Percentiles rank a stretch among this genome's conserved stretches.
phyloP scores from a whole-genome alignment of 2,888 invertebrate species.

The Acronicta psi region DNA sequence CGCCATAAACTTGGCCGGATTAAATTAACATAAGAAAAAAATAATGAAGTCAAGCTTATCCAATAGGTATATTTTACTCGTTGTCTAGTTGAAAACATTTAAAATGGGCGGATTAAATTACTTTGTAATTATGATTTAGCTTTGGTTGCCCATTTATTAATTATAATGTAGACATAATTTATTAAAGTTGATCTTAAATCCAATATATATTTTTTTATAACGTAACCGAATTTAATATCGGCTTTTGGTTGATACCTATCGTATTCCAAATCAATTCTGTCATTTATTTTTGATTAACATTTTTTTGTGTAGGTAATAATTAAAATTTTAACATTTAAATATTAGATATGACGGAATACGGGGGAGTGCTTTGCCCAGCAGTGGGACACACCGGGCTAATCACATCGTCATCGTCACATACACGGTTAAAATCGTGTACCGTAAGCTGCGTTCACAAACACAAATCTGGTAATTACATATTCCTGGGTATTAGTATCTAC shows the following conservation, averaged over 20 bases:
- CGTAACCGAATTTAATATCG: background rate
- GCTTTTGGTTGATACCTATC: background rate
- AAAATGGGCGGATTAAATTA: conserved; percentile 22
- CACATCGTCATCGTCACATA: too few species aligned
- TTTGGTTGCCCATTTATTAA: conserved; percentile 28
- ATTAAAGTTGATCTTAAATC: conserved; percentile 19
- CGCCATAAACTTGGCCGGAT: conserved; percentile 25
- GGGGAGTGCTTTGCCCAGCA: too few species aligned
- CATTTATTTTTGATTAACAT: background rate
- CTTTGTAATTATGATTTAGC: conserved; percentile 20
- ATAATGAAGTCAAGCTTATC: background rate
- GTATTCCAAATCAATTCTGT: background rate
- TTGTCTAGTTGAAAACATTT: conserved; percentile 17
- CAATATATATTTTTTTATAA: background rate
- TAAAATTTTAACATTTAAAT: too few species aligned
- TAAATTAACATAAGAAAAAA: conserved; percentile 39
- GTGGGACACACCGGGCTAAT: too few species aligned
- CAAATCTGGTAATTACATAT: too few species aligned
- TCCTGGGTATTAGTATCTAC: too few species aligned
- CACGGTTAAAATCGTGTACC: too few species aligned
- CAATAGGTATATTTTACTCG: conserved; percentile 7
- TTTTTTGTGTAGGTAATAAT: background rate
- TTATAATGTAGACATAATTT: conserved; percentile 29
- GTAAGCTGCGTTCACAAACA: too few species aligned
- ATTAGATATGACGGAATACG: too few species aligned